Percentiles rank a stretch among this genome's conserved stretches.
phyloP scores from a whole-genome alignment of 2,888 invertebrate species.

The Oxyscelio sp. region DNA sequence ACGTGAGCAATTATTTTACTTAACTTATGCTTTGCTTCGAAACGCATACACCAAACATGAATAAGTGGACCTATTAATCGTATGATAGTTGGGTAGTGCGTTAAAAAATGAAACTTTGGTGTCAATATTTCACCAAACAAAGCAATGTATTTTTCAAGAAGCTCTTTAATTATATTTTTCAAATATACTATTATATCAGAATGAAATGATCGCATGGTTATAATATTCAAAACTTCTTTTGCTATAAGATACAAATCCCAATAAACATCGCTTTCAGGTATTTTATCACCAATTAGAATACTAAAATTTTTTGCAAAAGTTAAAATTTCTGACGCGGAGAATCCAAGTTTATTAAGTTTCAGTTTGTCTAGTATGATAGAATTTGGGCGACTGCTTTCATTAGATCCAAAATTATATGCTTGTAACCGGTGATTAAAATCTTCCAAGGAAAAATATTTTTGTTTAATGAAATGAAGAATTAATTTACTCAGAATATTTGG shows the following conservation, averaged over 20 bases:
- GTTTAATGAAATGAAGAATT: slow-evolving; percentile 34
- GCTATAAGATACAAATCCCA: slow-evolving; percentile 34
- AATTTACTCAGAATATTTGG: slow-evolving; percentile 37
- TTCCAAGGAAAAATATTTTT: too few relatives aligned
- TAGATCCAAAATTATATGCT: not conserved
- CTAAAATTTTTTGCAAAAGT: slow-evolving; percentile 20
- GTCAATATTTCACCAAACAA: slow-evolving; percentile 33
- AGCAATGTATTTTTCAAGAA: slow-evolving; percentile 29
- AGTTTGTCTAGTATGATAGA: slow-evolving; percentile 6
- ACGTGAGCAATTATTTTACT: slow-evolving; percentile 27
- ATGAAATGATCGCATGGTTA: slow-evolving; percentile 34
- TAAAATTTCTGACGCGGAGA: slow-evolving; percentile 20
- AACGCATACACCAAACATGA: slow-evolving; percentile 31
- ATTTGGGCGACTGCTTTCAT: slow-evolving; percentile 9
- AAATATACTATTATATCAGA: not conserved
- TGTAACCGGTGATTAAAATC: not conserved
- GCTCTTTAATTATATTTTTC: slow-evolving; percentile 25
- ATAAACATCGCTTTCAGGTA: slow-evolving; percentile 5
- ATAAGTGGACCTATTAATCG: slow-evolving; percentile 35
- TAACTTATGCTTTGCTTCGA: slow-evolving; percentile 39
- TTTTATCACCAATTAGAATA: slow-evolving; percentile 19
- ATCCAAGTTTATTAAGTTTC: slow-evolving; percentile 12
- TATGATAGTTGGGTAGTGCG: slow-evolving; percentile 34
- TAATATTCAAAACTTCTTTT: slow-evolving; percentile 23
- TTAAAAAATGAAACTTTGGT: too few relatives aligned